Conservation (phyloP, 2,797 vertebrate genomes). For the Spinus olivaceus region DNA sequence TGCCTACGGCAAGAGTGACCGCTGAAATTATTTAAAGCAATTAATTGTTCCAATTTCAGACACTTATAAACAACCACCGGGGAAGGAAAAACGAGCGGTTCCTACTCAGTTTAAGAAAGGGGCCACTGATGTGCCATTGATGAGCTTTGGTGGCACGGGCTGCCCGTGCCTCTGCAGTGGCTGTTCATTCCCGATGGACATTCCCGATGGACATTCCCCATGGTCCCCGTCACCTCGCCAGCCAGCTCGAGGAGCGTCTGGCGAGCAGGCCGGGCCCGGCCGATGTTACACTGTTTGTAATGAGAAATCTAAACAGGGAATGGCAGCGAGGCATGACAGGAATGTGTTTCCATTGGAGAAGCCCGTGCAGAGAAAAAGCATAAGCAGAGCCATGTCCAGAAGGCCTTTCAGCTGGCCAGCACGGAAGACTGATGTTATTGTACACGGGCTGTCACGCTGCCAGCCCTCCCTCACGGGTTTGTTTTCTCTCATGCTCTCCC, state of each 20-base stretch:
- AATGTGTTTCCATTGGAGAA: slow-evolving; percentile 99
- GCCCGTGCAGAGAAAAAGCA: slow-evolving; percentile 79
- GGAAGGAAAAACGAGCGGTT: background rate
- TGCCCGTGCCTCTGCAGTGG: background rate
- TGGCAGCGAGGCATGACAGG: slow-evolving; percentile 96
- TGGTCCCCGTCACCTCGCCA: slow-evolving; percentile 24
- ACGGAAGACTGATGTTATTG: slow-evolving; percentile 98
- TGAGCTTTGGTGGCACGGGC: background rate
- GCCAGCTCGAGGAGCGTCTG: slow-evolving; percentile 56
- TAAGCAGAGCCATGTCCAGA: slow-evolving; percentile 84
- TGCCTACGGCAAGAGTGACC: too few species aligned
- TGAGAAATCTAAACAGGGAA: slow-evolving; percentile 97
- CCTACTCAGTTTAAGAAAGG: background rate
- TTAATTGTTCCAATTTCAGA: background rate
- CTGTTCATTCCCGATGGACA: fast-evolving
- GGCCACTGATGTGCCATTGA: background rate
- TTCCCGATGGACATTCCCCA: background rate
- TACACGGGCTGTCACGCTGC: slow-evolving; percentile 88
- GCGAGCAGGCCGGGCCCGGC: slow-evolving; percentile 76
- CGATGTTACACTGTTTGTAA: slow-evolving; percentile 93
- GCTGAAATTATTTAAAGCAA: background rate
- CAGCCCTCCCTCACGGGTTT: slow-evolving; percentile 89
- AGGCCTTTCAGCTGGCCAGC: slow-evolving; percentile 85
- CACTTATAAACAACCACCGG: background rate
- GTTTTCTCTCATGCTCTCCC: slow-evolving; percentile 77